A percentile compares a stretch with the other conserved stretches of the same genome.
Evolutionary conservation across 2,888 invertebrate genomes (phyloP).

Genomic region (Anodontia alba): DNA sequence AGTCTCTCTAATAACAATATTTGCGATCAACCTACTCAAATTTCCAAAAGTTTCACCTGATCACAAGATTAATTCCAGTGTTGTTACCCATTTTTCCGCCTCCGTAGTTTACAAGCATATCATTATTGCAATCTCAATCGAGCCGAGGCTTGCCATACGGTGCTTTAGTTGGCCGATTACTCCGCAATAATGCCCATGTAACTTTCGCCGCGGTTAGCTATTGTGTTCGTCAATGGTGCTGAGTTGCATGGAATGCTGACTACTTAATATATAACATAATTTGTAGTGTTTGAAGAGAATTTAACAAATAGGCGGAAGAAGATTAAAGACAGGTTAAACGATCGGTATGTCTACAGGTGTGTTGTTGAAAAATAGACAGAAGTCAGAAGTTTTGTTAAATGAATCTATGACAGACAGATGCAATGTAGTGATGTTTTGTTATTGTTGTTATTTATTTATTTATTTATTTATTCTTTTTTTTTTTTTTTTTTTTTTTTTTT

Average conservation of each 20-base stretch:
- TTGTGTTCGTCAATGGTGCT: slow-evolving; percentile 52
- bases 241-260: slow-evolving; percentile 40
- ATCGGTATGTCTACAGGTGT: slow-evolving; percentile 27
- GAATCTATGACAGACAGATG: no score
- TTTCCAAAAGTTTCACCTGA: slow-evolving; percentile 12
- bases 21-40: slow-evolving; percentile 8
- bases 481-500: no score
- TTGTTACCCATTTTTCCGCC: slow-evolving; percentile 52
- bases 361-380: not conserved
- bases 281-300: slow-evolving; percentile 7
- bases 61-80: slow-evolving; percentile 15
- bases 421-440: no score
- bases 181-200: slow-evolving; percentile 42
- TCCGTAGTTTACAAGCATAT: slow-evolving; percentile 49
- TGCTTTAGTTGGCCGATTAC: slow-evolving; percentile 47
- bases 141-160: slow-evolving; percentile 37
- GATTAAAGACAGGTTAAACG: slow-evolving; percentile 59
- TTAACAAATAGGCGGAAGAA: slow-evolving; percentile 48
- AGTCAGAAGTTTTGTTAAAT: not conserved
- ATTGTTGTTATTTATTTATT: no score
- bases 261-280: slow-evolving; percentile 11
- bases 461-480: no score
- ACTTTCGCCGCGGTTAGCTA: slow-evolving; percentile 34
- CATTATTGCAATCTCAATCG: slow-evolving; percentile 39
- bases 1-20: not conserved